Base-by-base conservation (phyloP, 2,797 vertebrate species). In the Diplodus sargus region DNA sequence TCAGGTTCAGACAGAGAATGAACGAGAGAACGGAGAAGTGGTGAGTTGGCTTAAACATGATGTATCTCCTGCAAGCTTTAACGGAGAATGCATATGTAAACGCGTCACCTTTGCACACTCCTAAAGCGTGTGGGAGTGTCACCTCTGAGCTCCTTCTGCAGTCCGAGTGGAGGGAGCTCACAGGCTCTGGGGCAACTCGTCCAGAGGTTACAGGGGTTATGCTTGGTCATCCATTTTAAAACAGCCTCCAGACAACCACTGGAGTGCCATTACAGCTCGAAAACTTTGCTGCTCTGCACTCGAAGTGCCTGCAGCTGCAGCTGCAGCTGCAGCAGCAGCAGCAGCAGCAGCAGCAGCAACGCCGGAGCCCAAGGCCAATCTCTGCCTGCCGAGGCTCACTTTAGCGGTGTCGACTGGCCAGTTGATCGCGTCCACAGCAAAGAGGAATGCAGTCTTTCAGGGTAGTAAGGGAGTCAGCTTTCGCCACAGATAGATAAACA, bases 191-290 rank as follows among this genome's bases (percentile, higher is more conserved):
- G 85, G 85, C 85, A 81, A 85, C 73, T 72, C 70, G 82, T 89
- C 78, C 77, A 92, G 85, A 90, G 91, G 91, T 93, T 91, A 85
- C 79, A 79, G 68, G 70, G 90, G 78, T 89, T 91, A 88, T 87
- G 88, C 88, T 90, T 86, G 84, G 87, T 93, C 91, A 90, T 94
- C 92, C 93, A 93, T 93, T 95, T 94, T 92, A 95, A 93, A 94
- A 91, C 81, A 91, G 90, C 88, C 91, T 86, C 87, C 85, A 91
- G 91, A 91, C 85, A 87, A 72, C 85, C 74, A 84, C 74, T 65
- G 61, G 73, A 80, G 80, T 70, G 63, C 88, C 85, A 90, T 88
- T 89, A 90, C 76, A 82, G 83, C 75, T 77, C 22, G 45, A 75
- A 80, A 80, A 84, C 84, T 72, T 80, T 79, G 76, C 87, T 74